Evolutionary conservation across 1,140 invertebrate species (phyloP).

Genomic region (Brachionus sp.): DNA sequence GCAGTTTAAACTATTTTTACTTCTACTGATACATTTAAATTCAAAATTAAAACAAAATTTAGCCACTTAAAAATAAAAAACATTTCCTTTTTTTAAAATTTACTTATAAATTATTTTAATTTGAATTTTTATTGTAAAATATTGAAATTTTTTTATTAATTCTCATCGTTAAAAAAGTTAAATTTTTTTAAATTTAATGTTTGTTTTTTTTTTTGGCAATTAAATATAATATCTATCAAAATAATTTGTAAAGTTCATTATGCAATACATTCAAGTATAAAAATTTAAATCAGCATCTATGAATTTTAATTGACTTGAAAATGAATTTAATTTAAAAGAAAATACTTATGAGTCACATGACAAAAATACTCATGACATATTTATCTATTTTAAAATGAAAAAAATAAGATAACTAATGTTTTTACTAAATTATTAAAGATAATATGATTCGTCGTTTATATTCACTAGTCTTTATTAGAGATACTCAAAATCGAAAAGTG

Average conservation of each 20-base stretch:
- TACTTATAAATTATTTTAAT: too few species aligned
- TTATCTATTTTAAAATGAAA: neutral
- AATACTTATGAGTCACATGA: constrained; percentile 12
- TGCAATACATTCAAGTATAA: neutral
- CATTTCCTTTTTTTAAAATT: too few species aligned
- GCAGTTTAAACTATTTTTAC: too few species aligned
- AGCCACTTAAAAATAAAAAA: too few species aligned
- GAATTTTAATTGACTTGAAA: neutral
- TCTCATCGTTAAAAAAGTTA: too few species aligned
- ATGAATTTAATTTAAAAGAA: neutral
- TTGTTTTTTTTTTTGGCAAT: too few species aligned
- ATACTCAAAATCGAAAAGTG: constrained; percentile 58
- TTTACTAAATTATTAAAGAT: neutral
- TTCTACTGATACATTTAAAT: too few species aligned
- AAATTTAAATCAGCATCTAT: neutral
- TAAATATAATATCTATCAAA: neutral
- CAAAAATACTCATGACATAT: neutral
- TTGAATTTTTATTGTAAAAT: too few species aligned
- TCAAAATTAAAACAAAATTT: too few species aligned
- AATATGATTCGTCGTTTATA: constrained; percentile 55
- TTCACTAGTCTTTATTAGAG: constrained; percentile 66
- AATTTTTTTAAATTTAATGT: too few species aligned
- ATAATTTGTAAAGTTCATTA: neutral
- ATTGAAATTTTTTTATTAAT: too few species aligned
- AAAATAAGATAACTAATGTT: neutral